phyloP scores from a whole-genome alignment of 2,113 vertebrate genomes.

The Platycercus adscitus region DNA sequence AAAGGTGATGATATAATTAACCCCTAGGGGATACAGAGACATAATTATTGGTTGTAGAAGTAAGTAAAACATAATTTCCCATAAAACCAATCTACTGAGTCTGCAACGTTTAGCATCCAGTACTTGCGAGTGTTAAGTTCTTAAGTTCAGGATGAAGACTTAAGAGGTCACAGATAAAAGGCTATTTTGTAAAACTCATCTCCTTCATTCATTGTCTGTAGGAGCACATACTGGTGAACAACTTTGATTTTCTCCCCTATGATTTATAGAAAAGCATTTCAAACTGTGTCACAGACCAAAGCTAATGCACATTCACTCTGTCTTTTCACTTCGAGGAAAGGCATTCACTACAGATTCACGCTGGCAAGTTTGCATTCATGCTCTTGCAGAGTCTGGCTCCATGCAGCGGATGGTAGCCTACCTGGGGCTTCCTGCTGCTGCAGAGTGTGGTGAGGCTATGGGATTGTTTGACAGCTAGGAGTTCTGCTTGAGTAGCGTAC shows the following conservation, averaged over 20 bases:
- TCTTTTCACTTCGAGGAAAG: not conserved
- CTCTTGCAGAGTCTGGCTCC: not conserved
- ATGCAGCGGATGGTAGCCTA: not conserved
- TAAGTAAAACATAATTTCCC: not conserved
- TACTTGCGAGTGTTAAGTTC: not conserved
- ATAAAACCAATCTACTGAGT: not conserved
- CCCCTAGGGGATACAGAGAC: not conserved
- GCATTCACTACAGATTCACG: fast-evolving
- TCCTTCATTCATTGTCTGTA: not conserved
- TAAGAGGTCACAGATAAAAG: not conserved
- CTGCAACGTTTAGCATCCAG: not conserved
- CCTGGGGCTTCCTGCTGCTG: not conserved
- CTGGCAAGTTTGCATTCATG: not conserved
- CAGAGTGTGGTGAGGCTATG: not conserved
- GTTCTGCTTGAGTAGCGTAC: not conserved
- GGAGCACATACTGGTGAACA: not conserved
- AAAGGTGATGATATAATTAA: not conserved
- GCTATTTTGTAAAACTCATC: not conserved
- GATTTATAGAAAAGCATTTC: not conserved
- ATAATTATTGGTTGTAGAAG: not conserved
- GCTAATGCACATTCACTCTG: not conserved
- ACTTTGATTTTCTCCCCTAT: not conserved
- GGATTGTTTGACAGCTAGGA: not conserved
- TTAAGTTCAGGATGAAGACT: not conserved
- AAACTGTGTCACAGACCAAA: not conserved